Conservation (phyloP, 2,797 vertebrate genomes). For the Anas bahamensis region DNA sequence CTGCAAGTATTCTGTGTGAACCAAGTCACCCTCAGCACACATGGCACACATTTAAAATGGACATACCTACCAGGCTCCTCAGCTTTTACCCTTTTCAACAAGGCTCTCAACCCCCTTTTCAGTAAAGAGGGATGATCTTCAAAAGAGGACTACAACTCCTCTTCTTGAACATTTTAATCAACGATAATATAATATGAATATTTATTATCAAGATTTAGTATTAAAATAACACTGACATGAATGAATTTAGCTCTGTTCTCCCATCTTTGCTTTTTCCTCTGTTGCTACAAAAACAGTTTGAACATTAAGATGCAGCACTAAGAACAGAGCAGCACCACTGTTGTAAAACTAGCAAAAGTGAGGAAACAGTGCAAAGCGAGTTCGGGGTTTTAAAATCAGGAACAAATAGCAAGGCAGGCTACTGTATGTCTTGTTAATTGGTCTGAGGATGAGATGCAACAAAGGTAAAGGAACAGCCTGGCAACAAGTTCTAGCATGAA, state of each 20-base stretch:
- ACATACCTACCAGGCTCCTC: neutral
- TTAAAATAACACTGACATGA: neutral
- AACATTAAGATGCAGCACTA: neutral
- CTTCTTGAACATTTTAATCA: neutral
- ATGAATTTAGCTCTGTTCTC: neutral
- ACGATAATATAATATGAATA: neutral
- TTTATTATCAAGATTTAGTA: neutral
- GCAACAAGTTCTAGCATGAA: constrained; percentile 53
- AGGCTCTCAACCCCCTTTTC: neutral
- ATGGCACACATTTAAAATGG: constrained; percentile 25
- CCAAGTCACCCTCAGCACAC: constrained; percentile 42
- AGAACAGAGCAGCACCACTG: neutral
- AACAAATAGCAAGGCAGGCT: neutral
- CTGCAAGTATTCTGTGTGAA: constrained; percentile 63
- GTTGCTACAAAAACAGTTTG: neutral
- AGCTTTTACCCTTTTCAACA: neutral
- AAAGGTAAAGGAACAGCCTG: constrained; percentile 60
- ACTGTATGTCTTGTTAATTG: constrained; percentile 32
- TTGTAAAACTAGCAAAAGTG: neutral
- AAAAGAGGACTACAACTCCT: neutral
- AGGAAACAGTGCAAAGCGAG: neutral
- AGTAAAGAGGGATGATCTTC: neutral
- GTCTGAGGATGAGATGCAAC: constrained; percentile 25
- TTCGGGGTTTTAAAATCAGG: neutral
- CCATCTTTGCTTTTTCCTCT: neutral